Evolutionary conservation across 2,888 invertebrate genomes (phyloP), one percentile per base, ranked within the genome.

Genomic region (Acanthococcus lagerstroemiae): DNA sequence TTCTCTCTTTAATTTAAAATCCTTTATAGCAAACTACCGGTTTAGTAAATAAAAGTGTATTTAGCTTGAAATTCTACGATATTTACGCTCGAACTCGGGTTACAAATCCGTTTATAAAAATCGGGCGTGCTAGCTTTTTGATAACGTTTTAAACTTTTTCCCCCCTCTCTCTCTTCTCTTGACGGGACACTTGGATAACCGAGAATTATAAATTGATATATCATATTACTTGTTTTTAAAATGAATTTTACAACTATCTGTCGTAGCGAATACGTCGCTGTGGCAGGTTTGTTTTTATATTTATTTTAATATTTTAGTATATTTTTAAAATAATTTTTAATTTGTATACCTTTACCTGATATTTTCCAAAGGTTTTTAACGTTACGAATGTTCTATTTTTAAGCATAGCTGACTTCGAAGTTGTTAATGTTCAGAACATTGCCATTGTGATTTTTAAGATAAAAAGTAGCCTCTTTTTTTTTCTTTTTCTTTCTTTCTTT

Each of bases 401-500:
- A 63, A 63, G 63, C 63, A 52, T 63, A 63, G 63, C 63, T 63
- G 54, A 63, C 50, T 63, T 63, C 52, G 44, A 63, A 63, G 63
- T 63, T 63, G 45, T 63, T 63, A 63, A 63, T 63, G 63, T 63
- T 63, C 52, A 63, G 63, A 63, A 63, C 63, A 63, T 63, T 63
- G 63, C 63, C 63, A 63, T 63, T 63, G 63, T 63, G 63, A 63
- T 63, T 63, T 63, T 63, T 50, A 63, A 50, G 27, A 54, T 63
- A 63, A 63, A 61, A 54, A 26, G 63, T 63, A 52, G 63, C 63
- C 63, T 63, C n/a, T 52, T 52, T 52, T 52, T 22, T 52, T 24
- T 52, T 52, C 24, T 52, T 19, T 22, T 52, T 52, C 22, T 52
- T 52, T 21, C 24, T 52, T 22, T 52, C 24, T 24, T 52, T 52